These are phyloP conservation scores for Amiota mariae DNA, from an alignment of 2,888 invertebrate species.

Conservation along the genomic window DNA sequence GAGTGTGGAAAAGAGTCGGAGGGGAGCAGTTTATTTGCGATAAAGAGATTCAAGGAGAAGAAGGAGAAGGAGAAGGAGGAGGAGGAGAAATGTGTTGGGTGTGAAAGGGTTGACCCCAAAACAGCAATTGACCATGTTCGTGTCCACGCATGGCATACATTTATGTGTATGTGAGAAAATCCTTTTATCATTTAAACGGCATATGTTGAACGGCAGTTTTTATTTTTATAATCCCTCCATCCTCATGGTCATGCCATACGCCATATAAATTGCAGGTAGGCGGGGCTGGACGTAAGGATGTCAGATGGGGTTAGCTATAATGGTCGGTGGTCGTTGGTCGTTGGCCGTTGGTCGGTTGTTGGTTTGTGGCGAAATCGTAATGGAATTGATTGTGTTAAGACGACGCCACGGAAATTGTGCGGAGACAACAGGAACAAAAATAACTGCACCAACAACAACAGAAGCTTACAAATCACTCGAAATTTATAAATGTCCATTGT, in stretches of 20 bases:
- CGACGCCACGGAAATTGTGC: conserved; percentile 54
- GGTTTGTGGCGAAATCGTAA: conserved; percentile 25
- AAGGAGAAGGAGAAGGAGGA: conserved; percentile 35
- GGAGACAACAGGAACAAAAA: conserved; percentile 39
- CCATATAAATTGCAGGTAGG: conserved; percentile 24
- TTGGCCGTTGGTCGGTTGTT: conserved; percentile 10
- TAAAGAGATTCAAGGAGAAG: conserved; percentile 25
- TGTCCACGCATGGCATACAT: conserved; percentile 39
- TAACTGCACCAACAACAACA: conserved; percentile 15
- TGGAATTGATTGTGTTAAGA: conserved; percentile 46
- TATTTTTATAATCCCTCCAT: conserved; percentile 60
- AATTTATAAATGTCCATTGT: conserved; percentile 66
- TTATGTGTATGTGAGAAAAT: conserved; percentile 49
- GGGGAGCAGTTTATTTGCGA: conserved; percentile 7
- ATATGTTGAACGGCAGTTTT: conserved; percentile 66
- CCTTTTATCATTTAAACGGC: conserved; percentile 69
- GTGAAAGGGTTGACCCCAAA: conserved; percentile 68
- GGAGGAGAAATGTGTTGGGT: conserved; percentile 57
- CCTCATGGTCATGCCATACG: conserved; percentile 8
- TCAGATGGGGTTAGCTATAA: neutral
- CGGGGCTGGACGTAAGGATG: conserved; percentile 2
- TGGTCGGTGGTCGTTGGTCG: conserved; percentile 6
- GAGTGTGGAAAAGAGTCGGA: conserved; percentile 19
- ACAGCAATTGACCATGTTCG: conserved; percentile 65
- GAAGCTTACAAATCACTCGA: conserved; percentile 59